Percentiles rank a stretch among this genome's conserved stretches.
These are phyloP conservation scores for Nyleta sp. DNA, from an alignment of 2,888 invertebrate genomes.

Conservation along the genomic window DNA sequence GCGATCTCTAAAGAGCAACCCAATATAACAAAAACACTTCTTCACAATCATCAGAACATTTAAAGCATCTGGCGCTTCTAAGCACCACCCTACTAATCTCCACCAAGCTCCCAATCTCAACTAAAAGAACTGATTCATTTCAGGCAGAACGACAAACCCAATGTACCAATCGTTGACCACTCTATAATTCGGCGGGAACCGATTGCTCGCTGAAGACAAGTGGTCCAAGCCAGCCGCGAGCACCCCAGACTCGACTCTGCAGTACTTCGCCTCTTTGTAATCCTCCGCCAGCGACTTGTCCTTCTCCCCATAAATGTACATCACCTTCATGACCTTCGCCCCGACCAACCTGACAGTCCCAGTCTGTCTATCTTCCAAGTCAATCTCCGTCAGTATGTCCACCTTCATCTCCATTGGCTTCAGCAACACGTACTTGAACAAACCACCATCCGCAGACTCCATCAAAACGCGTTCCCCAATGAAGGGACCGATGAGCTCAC, in stretches of 20 bases:
- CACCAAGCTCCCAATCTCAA: too few relatives aligned
- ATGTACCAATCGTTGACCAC: slow-evolving; percentile 73
- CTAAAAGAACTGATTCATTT: slow-evolving; percentile 20
- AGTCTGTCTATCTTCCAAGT: slow-evolving; percentile 29
- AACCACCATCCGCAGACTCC: slow-evolving; percentile 70
- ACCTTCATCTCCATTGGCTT: slow-evolving; percentile 77
- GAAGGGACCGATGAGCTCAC: slow-evolving; percentile 69
- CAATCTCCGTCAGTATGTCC: slow-evolving; percentile 72
- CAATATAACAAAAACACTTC: too few relatives aligned
- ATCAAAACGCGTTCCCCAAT: slow-evolving; percentile 74
- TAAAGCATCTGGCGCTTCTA: too few relatives aligned
- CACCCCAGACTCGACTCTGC: slow-evolving; percentile 73
- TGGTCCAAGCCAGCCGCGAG: slow-evolving; percentile 77
- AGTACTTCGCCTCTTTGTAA: slow-evolving; percentile 70
- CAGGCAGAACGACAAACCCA: slow-evolving; percentile 72
- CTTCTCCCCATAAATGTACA: slow-evolving; percentile 76
- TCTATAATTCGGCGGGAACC: slow-evolving; percentile 77
- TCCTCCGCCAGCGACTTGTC: slow-evolving; percentile 58
- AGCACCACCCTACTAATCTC: too few relatives aligned
- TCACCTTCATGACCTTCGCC: slow-evolving; percentile 74
- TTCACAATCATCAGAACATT: too few relatives aligned
- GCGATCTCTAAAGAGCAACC: too few relatives aligned
- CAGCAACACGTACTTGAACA: slow-evolving; percentile 62
- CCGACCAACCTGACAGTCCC: slow-evolving; percentile 63
- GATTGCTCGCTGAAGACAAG: slow-evolving; percentile 73